These are phyloP conservation scores for Podiceps cristatus DNA, from an alignment of 2,113 vertebrate species.

Conservation along the genomic window DNA sequence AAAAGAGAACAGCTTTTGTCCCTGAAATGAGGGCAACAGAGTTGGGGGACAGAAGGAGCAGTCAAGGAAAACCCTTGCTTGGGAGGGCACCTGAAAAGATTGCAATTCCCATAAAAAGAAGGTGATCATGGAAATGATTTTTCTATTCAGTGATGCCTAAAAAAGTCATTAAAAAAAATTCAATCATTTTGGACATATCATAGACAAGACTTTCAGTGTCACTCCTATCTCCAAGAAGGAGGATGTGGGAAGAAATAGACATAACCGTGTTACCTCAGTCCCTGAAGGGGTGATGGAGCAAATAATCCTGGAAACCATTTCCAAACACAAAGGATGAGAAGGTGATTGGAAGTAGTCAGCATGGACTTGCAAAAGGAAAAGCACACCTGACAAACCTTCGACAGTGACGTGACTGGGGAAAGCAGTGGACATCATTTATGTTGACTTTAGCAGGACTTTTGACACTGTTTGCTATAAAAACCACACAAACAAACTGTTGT, in stretches of 20 bases:
- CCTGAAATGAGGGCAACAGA: background rate
- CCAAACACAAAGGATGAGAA: background rate
- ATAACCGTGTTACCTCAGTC: background rate
- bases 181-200: background rate
- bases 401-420: accelerated
- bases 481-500: background rate
- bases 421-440: background rate
- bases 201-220: background rate
- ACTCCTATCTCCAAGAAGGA: background rate
- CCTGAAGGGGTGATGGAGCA: background rate
- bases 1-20: background rate
- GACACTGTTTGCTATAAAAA: background rate
- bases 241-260: background rate
- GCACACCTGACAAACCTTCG: background rate
- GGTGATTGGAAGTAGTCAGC: background rate
- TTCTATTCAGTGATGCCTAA: background rate
- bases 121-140: background rate
- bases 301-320: background rate
- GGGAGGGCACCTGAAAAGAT: background rate
- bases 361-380: background rate
- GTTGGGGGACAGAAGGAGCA: background rate
- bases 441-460: background rate
- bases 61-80: background rate
- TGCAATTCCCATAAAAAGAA: background rate
- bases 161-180: background rate